Base-by-base conservation (phyloP, 2,113 vertebrate species). In the Tor tambroides region DNA sequence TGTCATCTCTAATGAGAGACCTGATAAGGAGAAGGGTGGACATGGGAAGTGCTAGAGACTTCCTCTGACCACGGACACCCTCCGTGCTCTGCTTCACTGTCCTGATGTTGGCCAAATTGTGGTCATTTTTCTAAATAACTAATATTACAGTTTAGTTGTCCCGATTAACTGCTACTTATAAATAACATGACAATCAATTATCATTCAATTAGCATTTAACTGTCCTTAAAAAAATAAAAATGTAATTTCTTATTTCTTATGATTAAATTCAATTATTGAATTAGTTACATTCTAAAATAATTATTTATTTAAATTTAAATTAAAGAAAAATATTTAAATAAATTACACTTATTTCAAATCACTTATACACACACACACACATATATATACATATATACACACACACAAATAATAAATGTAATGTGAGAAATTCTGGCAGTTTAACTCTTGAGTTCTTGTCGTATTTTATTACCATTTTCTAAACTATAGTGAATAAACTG, bases 1-100 rank as follows among this genome's bases (percentile, higher is more conserved):
- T 84, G 82, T 72, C 82, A 84, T 84, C 82, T 84, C 67, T 84
- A 84, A 84, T 84, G 82, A 84, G 63, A 38, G 82, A 72, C 28
- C 80, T 83, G 81, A 83, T 83, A 54, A 84, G 49, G 69, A 84
- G 82, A 74, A 56, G 32, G 11, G 49, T 84, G 67, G 83, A 84
- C 83, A 75, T 74, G 83, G 81, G 21, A 84, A 56, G 46, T 75
- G 69, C 69, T 28, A 41, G 46, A 74, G 69, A 41, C 49, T 56
- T 84, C 32, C 83, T 38, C 21, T 74, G 69, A 21, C 63, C 81
- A 32, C 65, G 9, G 43, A 79, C 78, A 61, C 78, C 32, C 54
- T 80, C 21, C 4, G 6, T 63, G 41, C 2, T 8, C 9, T 17
- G 17, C 35, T 30, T 28, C 28, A 32, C 19, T 83, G 15, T 69